Evolutionary conservation across 30 jellyfish, hydroid and myxozoan species (phyloP), one percentile per base, ranked within the genome.

Genomic region (Clytia hemisphaerica): DNA sequence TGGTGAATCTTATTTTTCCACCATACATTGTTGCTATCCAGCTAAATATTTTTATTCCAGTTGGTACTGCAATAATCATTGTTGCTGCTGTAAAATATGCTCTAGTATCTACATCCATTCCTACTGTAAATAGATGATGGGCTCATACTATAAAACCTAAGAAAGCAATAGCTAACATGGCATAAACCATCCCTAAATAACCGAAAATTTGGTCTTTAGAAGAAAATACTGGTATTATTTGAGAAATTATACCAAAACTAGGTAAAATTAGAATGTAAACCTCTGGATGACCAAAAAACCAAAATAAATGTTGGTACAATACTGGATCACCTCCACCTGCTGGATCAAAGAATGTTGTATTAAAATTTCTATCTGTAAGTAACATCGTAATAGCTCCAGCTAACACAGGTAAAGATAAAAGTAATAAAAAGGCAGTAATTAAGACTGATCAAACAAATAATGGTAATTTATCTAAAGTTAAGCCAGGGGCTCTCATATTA

Each of bases 321-420:
- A 81, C 53, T 5, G 94, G 94, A 53, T 81, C 94, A 5, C 94
- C 94, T 6, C 94, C 94, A 6, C 94, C 94, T 22, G 94, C 94
- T 37, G 94, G 94, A 31, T 81, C 94, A 64, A 72, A 81, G 51
- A 81, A 81, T 33, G 94, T 22, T 26, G 84, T 81, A 64, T 81
- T 81, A 33, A 81, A 81, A 27, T 72, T 81, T 47, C 94, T 73
- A 62, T 81, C 94, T 19, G 94, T 81, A 61, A 81, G 65, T 37
- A 81, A 36, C 83, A 81, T 81, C 3, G 94, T 81, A 18, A 81
- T 81, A 40, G 94, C 94, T 4, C 94, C 92, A 0, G 94, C 94
- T 10, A 81, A 31, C n/a, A 81, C 94, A 1, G 94, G 94, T 15
- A 81, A 47, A 50, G 94, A 81, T 3, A 81, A 29, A 2, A 81